phyloP scores from a whole-genome alignment of 92 coral and sea anemone species.

The Anthopleura xanthogrammica region DNA sequence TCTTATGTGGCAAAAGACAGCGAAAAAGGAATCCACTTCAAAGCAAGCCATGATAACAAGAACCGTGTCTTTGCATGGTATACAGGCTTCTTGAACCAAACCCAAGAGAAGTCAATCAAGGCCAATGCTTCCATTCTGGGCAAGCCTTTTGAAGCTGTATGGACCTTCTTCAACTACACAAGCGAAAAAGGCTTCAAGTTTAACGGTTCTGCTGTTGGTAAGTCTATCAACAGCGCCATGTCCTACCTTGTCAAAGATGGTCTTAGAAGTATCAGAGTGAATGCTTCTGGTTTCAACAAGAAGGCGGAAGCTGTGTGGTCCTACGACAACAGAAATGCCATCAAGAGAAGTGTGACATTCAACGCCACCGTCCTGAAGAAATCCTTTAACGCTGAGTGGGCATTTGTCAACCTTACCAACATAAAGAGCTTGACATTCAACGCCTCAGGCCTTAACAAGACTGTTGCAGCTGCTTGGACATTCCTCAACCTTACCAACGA shows the following conservation, averaged over 20 bases:
- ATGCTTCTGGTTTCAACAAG: slow-evolving; percentile 63
- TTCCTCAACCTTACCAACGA: slow-evolving; percentile 47
- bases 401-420: slow-evolving; percentile 51
- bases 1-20: slow-evolving; percentile 51
- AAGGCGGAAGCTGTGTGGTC: slow-evolving; percentile 58
- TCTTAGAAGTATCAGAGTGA: slow-evolving; percentile 62
- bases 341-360: slow-evolving; percentile 54
- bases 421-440: slow-evolving; percentile 67
- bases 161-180: slow-evolving; percentile 63
- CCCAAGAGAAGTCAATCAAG: slow-evolving; percentile 74
- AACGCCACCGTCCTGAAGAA: slow-evolving; percentile 62
- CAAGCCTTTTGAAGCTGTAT: slow-evolving; percentile 60
- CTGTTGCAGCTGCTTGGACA: slow-evolving; percentile 75
- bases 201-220: slow-evolving; percentile 54
- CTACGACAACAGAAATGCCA: slow-evolving; percentile 56
- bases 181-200: slow-evolving; percentile 70
- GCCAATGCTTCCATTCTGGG: slow-evolving; percentile 79
- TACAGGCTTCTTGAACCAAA: slow-evolving; percentile 69
- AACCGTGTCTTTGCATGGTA: slow-evolving; percentile 78
- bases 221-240: slow-evolving; percentile 56
- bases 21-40: slow-evolving; percentile 84
- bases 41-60: slow-evolving; percentile 84
- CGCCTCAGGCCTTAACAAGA: slow-evolving; percentile 64
- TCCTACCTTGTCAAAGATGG: slow-evolving; percentile 56
- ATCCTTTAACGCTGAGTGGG: slow-evolving; percentile 50